Evolutionary conservation across 2,888 invertebrate species (phyloP).

Genomic region (Epirrhoe alternata): DNA sequence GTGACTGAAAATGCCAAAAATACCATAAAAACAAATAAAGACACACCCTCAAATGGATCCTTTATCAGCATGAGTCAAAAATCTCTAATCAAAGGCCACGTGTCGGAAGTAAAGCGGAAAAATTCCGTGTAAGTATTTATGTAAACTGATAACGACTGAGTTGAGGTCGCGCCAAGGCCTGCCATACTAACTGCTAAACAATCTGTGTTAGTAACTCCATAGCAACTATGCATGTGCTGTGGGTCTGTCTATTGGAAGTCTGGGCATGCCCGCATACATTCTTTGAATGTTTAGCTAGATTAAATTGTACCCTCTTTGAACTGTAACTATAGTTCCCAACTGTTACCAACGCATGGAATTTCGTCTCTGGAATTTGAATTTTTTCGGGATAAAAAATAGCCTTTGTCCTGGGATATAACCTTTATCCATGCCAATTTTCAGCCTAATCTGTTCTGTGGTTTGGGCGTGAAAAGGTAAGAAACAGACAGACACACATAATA

Average conservation of each 20-base stretch:
- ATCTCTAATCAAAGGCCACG: slow-evolving; percentile 34
- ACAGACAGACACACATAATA: no score
- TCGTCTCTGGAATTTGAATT: no score
- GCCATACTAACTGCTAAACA: slow-evolving; percentile 15
- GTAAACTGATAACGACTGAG: slow-evolving; percentile 28
- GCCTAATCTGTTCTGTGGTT: no score
- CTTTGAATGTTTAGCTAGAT: slow-evolving; percentile 28
- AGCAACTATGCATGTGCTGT: slow-evolving; percentile 18
- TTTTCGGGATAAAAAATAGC: no score
- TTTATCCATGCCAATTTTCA: no score
- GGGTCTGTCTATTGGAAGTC: slow-evolving; percentile 37
- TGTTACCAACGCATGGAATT: no score
- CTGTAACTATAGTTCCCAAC: neutral
- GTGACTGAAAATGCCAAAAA: neutral
- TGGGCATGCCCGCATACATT: slow-evolving; percentile 41
- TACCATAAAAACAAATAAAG: slow-evolving; percentile 1
- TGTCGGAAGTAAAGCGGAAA: slow-evolving; percentile 42
- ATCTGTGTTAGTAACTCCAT: slow-evolving; percentile 23
- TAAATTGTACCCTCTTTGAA: neutral
- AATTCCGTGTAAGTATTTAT: slow-evolving; percentile 35
- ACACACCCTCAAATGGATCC: slow-evolving; percentile 26
- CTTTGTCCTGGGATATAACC: no score
- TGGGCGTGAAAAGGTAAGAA: no score
- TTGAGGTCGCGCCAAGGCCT: slow-evolving; percentile 41
- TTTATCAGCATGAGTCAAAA: slow-evolving; percentile 31